Evolutionary conservation across 2,888 invertebrate species (phyloP), one percentile per base, ranked within the genome.

Genomic region (Leptura quadrifasciata): DNA sequence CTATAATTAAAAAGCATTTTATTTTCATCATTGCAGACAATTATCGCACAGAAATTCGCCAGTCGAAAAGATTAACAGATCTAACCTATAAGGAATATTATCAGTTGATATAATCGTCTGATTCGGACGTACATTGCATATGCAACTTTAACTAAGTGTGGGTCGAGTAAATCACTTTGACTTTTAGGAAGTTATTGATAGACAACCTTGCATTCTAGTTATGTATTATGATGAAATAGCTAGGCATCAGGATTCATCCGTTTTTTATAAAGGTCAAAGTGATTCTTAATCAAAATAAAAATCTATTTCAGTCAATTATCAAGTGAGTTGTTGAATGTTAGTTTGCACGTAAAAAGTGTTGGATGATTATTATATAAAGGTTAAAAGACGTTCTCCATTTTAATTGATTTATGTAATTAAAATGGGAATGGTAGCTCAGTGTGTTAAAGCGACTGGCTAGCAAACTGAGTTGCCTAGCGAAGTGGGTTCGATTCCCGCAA

Each of bases 301-400:
- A 47, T n/a, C 47, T 47, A n/a, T 47, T 47, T 47, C 47, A 47
- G 47, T 47, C 47, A n/a, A 47, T 47, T 47, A 47, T n/a, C n/a
- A 47, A n/a, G 15, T 15, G 10, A 47, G 15, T 15, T 47, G 47
- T 47, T 47, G 8, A 2, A 15, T 47, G 47, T 15, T 2, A 47
- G n/a, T 39, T 39, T 39, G 12, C 15, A 47, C 27, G 27, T 31
- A 31, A 31, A 15, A 15, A 47, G 47, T 47, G 47, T 47, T 47
- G 15, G 10, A 15, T 15, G 47, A 10, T 15, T 47, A 15, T 15
- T 12, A 3, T 47, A 6, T 35, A 47, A 47, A 47, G 47, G 47
- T 47, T 15, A 15, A 10, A 35, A 35, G 9, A 35, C 35, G 8
- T 8, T 35, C 8, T 35, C 35, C 8, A 1, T 35, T 35, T 35